Evolutionary conservation across 2,797 vertebrate genomes (phyloP).

Genomic region (Trachurus trachurus): DNA sequence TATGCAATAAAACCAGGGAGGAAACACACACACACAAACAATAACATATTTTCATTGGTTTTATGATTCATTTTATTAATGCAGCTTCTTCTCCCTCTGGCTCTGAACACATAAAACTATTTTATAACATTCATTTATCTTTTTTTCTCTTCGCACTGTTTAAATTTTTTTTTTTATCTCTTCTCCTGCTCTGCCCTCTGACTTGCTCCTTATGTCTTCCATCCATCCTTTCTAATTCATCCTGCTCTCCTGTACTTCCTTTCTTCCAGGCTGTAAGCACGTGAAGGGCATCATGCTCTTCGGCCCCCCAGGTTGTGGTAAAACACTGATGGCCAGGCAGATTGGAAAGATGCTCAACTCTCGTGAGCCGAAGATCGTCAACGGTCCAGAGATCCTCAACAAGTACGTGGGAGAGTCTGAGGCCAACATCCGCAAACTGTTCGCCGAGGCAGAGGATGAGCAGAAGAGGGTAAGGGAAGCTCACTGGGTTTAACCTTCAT

Average conservation of each 20-base stretch:
- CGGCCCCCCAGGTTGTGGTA: slow-evolving; percentile 96
- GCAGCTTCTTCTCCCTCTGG: background rate
- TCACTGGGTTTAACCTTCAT: no score
- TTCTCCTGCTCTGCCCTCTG: background rate
- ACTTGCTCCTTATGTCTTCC: background rate
- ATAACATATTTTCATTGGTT: background rate
- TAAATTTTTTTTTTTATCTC: background rate
- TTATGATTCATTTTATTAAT: slow-evolving; percentile 16
- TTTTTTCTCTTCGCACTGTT: background rate
- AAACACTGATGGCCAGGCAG: slow-evolving; percentile 98
- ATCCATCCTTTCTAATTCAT: background rate
- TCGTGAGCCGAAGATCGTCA: slow-evolving; percentile 97
- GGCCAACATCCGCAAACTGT: slow-evolving; percentile 98
- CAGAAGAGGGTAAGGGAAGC: slow-evolving; percentile 91
- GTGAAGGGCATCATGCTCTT: slow-evolving; percentile 97
- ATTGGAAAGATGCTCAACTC: slow-evolving; percentile 99
- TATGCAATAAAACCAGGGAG: slow-evolving; percentile 8
- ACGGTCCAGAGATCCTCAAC: slow-evolving; percentile 98
- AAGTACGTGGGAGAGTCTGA: slow-evolving; percentile 98
- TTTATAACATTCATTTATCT: background rate
- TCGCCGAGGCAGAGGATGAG: slow-evolving; percentile 97
- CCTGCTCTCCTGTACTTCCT: background rate
- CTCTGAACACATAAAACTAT: background rate
- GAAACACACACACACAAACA: slow-evolving; percentile 1
- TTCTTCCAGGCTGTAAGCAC: slow-evolving; percentile 93